Conservation (phyloP, 2,797 vertebrate species). For the Epinephelus malabaricus region DNA sequence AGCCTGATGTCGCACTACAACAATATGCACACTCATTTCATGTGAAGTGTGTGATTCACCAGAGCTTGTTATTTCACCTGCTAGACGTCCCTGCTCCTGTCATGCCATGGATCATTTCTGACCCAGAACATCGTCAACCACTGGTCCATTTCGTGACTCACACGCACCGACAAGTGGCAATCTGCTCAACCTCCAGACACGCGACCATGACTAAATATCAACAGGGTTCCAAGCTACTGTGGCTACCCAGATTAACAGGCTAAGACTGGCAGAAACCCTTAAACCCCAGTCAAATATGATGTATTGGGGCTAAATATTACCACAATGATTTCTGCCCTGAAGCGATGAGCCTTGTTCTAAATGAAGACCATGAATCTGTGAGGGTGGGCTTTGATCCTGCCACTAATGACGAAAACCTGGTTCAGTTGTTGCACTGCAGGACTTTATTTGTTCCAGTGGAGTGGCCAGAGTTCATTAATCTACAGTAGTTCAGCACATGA, state of each 20-base stretch:
- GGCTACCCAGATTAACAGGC: constrained; percentile 69
- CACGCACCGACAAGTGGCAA: constrained; percentile 60
- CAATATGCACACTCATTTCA: constrained; percentile 5
- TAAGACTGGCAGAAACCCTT: constrained; percentile 59
- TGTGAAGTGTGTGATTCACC: constrained; percentile 42
- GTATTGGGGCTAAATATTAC: constrained; percentile 57
- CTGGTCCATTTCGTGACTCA: constrained; percentile 66
- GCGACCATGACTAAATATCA: constrained; percentile 75
- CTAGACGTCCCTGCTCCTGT: constrained; percentile 43
- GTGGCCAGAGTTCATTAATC: constrained; percentile 52
- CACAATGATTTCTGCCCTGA: constrained; percentile 44
- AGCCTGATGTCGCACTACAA: not conserved
- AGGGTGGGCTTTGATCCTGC: constrained; percentile 48
- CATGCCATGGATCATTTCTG: constrained; percentile 43
- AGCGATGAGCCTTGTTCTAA: constrained; percentile 49
- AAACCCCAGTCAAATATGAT: constrained; percentile 71
- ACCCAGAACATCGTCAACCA: constrained; percentile 48
- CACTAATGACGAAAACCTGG: constrained; percentile 50
- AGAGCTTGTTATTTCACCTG: constrained; percentile 66
- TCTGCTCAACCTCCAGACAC: constrained; percentile 71
- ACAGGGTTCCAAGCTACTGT: constrained; percentile 71
- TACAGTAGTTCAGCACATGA: constrained; percentile 36
- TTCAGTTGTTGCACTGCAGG: constrained; percentile 21
- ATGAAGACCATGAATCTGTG: constrained; percentile 51
- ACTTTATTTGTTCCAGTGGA: constrained; percentile 45